A percentile compares a stretch with the other conserved stretches of the same genome.
phyloP scores from a whole-genome alignment of 2,797 vertebrate genomes.

The Apogon talboti region DNA sequence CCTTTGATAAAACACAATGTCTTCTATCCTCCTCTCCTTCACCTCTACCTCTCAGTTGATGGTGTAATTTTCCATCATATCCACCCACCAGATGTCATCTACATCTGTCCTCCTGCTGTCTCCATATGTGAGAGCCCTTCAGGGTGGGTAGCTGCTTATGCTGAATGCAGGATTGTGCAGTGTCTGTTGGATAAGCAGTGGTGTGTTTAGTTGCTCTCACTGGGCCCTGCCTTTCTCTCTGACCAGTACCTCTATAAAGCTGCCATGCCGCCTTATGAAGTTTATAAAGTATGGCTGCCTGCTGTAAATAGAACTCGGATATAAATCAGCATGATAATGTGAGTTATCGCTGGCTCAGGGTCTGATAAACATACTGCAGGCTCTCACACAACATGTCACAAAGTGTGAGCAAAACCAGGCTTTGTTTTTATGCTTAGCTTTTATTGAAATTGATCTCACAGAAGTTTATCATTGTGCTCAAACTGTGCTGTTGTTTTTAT shows the following conservation, averaged over 20 bases:
- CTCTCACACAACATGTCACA: conserved; percentile 26
- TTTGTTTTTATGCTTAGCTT: conserved; percentile 37
- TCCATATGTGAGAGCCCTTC: conserved; percentile 20
- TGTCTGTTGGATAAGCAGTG: conserved; percentile 42
- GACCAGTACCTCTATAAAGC: conserved; percentile 33
- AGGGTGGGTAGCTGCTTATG: conserved; percentile 34
- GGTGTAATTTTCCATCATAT: conserved; percentile 19
- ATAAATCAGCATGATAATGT: conserved; percentile 49
- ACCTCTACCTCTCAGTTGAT: conserved; percentile 30
- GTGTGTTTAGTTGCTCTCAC: conserved; percentile 3
- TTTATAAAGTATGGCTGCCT: conserved; percentile 24
- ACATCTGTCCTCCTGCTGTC: conserved; percentile 48
- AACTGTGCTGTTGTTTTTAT: conserved; percentile 37
- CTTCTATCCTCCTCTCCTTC: conserved; percentile 25
- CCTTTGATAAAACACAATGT: conserved; percentile 8
- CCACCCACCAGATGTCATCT: conserved; percentile 52
- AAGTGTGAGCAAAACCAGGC: conserved; percentile 16
- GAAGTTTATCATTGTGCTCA: conserved; percentile 28
- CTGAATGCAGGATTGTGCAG: conserved; percentile 29
- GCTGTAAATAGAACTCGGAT: conserved; percentile 52
- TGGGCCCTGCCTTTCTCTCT: background rate
- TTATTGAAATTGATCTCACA: conserved; percentile 52
- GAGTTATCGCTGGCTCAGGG: conserved; percentile 34
- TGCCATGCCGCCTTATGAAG: conserved; percentile 37
- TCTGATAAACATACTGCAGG: conserved; percentile 40